Evolutionary conservation across 2,888 invertebrate species (phyloP).

Genomic region (Opisthograptis luteolata): DNA sequence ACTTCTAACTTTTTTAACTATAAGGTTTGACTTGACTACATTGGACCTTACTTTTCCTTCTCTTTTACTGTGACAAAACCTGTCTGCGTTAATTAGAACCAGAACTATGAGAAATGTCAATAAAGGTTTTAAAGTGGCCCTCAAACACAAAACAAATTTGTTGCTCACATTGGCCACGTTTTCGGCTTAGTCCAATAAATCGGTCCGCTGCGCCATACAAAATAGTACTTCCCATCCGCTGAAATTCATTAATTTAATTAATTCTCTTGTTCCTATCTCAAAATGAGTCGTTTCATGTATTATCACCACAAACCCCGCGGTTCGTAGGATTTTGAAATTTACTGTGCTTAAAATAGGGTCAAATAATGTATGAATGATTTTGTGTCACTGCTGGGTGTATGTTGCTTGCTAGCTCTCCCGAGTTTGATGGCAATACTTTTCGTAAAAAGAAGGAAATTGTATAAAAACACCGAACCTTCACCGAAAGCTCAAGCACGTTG

Average conservation of each 20-base stretch:
- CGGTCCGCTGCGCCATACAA: constrained; percentile 16
- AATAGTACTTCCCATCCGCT: constrained; percentile 30
- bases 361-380: background rate
- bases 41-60: too few relatives aligned
- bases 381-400: background rate
- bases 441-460: too few relatives aligned
- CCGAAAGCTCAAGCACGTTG: too few relatives aligned
- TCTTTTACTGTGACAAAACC: too few relatives aligned
- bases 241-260: constrained; percentile 53
- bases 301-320: constrained; percentile 2
- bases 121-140: too few relatives aligned
- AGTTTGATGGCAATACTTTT: background rate
- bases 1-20: too few relatives aligned
- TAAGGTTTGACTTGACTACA: too few relatives aligned
- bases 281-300: constrained; percentile 36
- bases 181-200: constrained; percentile 24
- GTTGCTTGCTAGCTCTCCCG: background rate
- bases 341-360: background rate
- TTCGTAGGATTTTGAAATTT: background rate
- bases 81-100: too few relatives aligned
- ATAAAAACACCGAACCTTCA: too few relatives aligned
- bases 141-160: background rate
- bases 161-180: background rate
- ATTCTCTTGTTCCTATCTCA: constrained; percentile 42
- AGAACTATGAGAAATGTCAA: too few relatives aligned